These are phyloP conservation scores for Sicus ferrugineus DNA, from an alignment of 2,888 invertebrate genomes.

Conservation along the genomic window DNA sequence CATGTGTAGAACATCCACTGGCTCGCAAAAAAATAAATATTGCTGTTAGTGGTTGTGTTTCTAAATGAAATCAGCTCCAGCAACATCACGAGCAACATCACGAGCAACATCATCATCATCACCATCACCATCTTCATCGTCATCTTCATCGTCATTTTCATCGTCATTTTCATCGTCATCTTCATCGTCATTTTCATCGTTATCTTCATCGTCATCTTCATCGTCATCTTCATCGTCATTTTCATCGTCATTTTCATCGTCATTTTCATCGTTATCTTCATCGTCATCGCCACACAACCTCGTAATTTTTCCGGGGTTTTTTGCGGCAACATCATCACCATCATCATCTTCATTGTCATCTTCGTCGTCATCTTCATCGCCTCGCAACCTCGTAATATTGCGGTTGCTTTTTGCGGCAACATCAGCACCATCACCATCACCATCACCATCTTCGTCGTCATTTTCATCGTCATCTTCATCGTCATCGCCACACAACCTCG, in stretches of 20 bases:
- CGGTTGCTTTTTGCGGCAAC: no score
- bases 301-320: no score
- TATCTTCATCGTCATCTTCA: no score
- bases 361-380: neutral
- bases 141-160: no score
- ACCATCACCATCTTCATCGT: no score
- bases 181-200: neutral
- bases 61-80: conserved; percentile 21
- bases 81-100: neutral
- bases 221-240: neutral
- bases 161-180: neutral
- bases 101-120: neutral
- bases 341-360: neutral
- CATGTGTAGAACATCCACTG: conserved; percentile 24
- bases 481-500: neutral
- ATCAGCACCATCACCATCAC: no score
- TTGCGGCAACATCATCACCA: neutral
- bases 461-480: no score
- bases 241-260: neutral
- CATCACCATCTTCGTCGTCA: no score
- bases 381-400: no score
- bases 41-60: neutral
- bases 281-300: neutral
- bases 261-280: neutral
- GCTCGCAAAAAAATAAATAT: neutral